Conservation (phyloP, 2,797 vertebrate genomes). For the Naso thynnoides region DNA sequence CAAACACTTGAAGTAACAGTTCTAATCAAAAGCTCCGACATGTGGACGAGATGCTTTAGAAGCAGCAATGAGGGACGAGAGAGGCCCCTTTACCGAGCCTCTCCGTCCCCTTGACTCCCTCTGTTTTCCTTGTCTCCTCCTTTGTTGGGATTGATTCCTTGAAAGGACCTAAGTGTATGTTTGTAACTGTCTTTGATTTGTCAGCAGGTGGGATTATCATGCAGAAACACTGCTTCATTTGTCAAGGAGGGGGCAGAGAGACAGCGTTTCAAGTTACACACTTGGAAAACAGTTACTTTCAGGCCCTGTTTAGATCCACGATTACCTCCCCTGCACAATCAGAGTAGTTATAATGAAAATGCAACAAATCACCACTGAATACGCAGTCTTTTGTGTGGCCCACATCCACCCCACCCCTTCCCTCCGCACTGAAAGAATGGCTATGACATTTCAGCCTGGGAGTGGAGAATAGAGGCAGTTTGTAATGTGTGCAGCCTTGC, state of each 20-base stretch:
- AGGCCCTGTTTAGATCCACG: slow-evolving; percentile 81
- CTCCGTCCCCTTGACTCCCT: slow-evolving; percentile 35
- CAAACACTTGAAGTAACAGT: slow-evolving; percentile 30
- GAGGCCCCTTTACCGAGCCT: slow-evolving; percentile 1
- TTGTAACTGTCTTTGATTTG: slow-evolving; percentile 74
- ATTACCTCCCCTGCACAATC: slow-evolving; percentile 77
- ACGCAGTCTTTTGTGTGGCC: slow-evolving; percentile 60
- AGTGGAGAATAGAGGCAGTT: slow-evolving; percentile 84
- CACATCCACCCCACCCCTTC: slow-evolving; percentile 46
- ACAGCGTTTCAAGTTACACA: slow-evolving; percentile 76
- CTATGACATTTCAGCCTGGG: slow-evolving; percentile 84
- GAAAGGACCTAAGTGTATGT: slow-evolving; percentile 65
- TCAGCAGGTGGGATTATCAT: slow-evolving; percentile 76
- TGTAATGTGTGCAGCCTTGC: slow-evolving; percentile 85
- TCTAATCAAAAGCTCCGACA: slow-evolving; percentile 46
- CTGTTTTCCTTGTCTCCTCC: slow-evolving; percentile 64
- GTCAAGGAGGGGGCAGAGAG: slow-evolving; percentile 48
- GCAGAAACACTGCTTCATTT: slow-evolving; percentile 74
- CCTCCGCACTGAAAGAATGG: slow-evolving; percentile 73
- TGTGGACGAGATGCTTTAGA: slow-evolving; percentile 8
- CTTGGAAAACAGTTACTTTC: slow-evolving; percentile 81
- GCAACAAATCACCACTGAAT: slow-evolving; percentile 80
- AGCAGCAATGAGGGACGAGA: not conserved
- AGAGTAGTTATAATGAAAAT: slow-evolving; percentile 82
- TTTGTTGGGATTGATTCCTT: slow-evolving; percentile 67